phyloP scores from a whole-genome alignment of 2,888 invertebrate genomes.

The Onchidella celtica region DNA sequence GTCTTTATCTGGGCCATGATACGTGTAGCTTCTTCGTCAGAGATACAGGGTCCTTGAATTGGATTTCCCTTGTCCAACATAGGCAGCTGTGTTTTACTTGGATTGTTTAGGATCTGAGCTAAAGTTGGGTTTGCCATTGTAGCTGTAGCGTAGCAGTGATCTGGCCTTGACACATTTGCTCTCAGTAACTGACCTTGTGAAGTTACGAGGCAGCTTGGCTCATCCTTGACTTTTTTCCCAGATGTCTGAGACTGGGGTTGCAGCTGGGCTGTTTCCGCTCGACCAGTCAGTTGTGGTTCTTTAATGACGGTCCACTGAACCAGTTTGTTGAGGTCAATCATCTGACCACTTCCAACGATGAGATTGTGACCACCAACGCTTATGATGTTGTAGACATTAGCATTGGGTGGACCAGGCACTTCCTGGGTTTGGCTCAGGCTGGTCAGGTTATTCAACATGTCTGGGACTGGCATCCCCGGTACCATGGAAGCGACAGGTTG shows the following conservation, averaged over 20 bases:
- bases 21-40: slow-evolving; percentile 10
- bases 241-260: neutral
- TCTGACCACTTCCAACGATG: neutral
- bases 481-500: neutral
- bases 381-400: slow-evolving; percentile 21
- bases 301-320: slow-evolving; percentile 37
- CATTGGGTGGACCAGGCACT: neutral
- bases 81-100: neutral
- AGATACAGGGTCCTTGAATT: neutral
- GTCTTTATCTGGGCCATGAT: slow-evolving; percentile 25
- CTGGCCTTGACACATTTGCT: slow-evolving; percentile 5
- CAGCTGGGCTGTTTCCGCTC: neutral
- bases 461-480: neutral
- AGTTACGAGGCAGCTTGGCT: neutral
- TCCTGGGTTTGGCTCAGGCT: slow-evolving; percentile 13
- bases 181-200: neutral
- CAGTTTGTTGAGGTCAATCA: neutral
- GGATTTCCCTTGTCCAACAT: neutral
- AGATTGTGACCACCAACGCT: slow-evolving; percentile 23
- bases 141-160: slow-evolving; percentile 53
- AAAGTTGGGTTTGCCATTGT: slow-evolving; percentile 23
- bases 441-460: slow-evolving; percentile 16
- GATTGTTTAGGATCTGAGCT: slow-evolving; percentile 17
- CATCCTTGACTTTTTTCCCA: neutral
- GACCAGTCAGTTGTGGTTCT: neutral